phyloP scores from a whole-genome alignment of 2,113 vertebrate species.

The Amphiprion percula region DNA sequence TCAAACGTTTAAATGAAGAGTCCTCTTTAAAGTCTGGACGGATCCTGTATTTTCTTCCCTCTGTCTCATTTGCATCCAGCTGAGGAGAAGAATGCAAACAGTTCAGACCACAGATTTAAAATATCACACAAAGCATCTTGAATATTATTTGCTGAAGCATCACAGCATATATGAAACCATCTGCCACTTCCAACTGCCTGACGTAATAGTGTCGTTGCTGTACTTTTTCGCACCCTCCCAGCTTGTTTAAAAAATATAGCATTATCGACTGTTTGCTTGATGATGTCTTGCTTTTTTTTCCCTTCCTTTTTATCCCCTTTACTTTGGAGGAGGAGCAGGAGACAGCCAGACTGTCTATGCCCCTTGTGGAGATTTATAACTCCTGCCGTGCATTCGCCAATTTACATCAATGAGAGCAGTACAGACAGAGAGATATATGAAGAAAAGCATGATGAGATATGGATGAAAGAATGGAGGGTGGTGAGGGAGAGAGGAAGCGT shows the following conservation, averaged over 20 bases:
- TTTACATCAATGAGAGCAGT: slow-evolving; percentile 64
- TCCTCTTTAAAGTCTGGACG: slow-evolving; percentile 95
- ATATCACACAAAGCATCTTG: slow-evolving; percentile 14
- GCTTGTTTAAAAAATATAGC: slow-evolving; percentile 12
- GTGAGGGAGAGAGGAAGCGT: slow-evolving; percentile 26
- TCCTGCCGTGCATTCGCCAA: slow-evolving; percentile 48
- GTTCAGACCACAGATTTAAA: slow-evolving; percentile 11
- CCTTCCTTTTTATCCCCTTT: slow-evolving; percentile 21
- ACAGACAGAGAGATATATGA: slow-evolving; percentile 43
- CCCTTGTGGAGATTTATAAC: slow-evolving; percentile 53
- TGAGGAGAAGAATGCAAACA: slow-evolving; percentile 65
- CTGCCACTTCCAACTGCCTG: slow-evolving; percentile 14
- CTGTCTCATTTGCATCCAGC: slow-evolving; percentile 93
- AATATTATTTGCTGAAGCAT: slow-evolving; percentile 35
- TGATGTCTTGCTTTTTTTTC: slow-evolving; percentile 23
- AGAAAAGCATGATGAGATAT: slow-evolving; percentile 57
- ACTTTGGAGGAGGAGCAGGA: slow-evolving; percentile 26
- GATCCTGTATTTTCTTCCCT: slow-evolving; percentile 89
- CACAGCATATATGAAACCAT: slow-evolving; percentile 1
- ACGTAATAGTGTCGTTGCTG: slow-evolving; percentile 21
- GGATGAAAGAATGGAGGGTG: slow-evolving; percentile 44
- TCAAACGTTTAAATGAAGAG: slow-evolving; percentile 90
- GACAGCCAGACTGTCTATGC: slow-evolving; percentile 38
- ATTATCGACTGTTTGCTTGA: slow-evolving; percentile 17
- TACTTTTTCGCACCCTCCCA: slow-evolving; percentile 29